phyloP scores from a whole-genome alignment of 2,888 invertebrate species.

The Mimachlamys varia region DNA sequence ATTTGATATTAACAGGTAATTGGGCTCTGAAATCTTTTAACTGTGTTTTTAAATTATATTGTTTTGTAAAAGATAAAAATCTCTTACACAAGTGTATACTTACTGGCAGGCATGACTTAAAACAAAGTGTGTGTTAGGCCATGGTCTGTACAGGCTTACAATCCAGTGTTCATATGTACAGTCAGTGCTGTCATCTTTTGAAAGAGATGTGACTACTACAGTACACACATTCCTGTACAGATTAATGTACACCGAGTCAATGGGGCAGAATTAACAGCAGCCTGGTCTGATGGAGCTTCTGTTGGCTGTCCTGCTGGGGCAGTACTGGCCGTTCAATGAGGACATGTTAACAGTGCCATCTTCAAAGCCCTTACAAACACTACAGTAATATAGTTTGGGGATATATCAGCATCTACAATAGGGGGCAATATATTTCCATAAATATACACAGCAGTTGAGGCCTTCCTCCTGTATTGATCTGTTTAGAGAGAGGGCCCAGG shows the following conservation, averaged over 20 bases:
- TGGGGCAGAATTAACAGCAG: constrained; percentile 16
- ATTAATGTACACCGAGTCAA: background rate
- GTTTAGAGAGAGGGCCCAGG: background rate
- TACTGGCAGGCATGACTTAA: background rate
- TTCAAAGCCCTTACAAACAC: constrained; percentile 20
- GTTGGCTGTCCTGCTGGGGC: background rate
- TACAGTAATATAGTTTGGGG: background rate
- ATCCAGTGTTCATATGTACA: no score
- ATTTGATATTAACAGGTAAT: no score
- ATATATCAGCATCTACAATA: background rate
- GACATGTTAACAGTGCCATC: background rate
- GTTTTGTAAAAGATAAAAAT: no score
- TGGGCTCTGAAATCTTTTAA: no score
- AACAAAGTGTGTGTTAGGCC: background rate
- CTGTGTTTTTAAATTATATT: no score
- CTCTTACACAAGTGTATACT: no score
- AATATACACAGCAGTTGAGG: constrained; percentile 32
- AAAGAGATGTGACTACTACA: background rate
- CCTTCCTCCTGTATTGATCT: constrained; percentile 2
- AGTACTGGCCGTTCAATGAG: background rate
- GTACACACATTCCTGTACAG: background rate
- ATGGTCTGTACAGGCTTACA: background rate
- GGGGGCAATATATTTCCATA: constrained; percentile 25
- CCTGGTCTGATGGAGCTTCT: background rate
- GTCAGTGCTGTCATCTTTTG: background rate